phyloP scores from a whole-genome alignment of 2,113 vertebrate species.

The Furnarius figulus region DNA sequence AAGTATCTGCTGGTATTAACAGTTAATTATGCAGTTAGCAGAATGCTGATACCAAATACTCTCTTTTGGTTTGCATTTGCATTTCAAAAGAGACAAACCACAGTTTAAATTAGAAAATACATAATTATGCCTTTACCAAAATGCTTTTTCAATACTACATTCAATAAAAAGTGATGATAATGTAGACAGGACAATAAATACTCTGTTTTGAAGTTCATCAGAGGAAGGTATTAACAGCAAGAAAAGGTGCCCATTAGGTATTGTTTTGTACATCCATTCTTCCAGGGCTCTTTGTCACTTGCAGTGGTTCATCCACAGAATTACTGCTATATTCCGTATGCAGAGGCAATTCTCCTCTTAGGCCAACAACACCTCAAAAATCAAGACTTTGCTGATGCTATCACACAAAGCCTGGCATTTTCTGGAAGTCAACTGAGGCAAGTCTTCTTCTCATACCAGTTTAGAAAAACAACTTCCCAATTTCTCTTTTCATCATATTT shows the following conservation, averaged over 20 bases:
- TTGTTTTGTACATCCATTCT: neutral
- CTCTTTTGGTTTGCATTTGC: slow-evolving; percentile 41
- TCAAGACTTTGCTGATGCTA: neutral
- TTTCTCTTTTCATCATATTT: neutral
- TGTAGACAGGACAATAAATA: neutral
- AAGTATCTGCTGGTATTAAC: slow-evolving; percentile 43
- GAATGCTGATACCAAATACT: slow-evolving; percentile 36
- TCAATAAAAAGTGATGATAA: neutral
- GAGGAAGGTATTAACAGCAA: neutral
- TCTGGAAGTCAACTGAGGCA: neutral
- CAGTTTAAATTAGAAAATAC: slow-evolving; percentile 25
- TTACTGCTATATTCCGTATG: neutral
- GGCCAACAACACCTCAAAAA: neutral
- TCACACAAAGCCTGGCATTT: neutral
- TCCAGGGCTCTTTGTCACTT: neutral
- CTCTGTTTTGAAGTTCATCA: neutral
- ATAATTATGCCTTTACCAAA: slow-evolving; percentile 29
- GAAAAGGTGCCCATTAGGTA: neutral
- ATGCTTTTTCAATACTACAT: neutral
- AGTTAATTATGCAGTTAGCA: slow-evolving; percentile 49
- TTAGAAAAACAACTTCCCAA: neutral
- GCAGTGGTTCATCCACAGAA: slow-evolving; percentile 8
- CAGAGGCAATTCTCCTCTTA: neutral
- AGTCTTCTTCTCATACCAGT: neutral
- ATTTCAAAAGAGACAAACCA: slow-evolving; percentile 44